Percentiles rank a stretch among this genome's conserved stretches.
Conservation (phyloP, 2,888 invertebrate genomes). For the Caenorhabditis sp. region DNA sequence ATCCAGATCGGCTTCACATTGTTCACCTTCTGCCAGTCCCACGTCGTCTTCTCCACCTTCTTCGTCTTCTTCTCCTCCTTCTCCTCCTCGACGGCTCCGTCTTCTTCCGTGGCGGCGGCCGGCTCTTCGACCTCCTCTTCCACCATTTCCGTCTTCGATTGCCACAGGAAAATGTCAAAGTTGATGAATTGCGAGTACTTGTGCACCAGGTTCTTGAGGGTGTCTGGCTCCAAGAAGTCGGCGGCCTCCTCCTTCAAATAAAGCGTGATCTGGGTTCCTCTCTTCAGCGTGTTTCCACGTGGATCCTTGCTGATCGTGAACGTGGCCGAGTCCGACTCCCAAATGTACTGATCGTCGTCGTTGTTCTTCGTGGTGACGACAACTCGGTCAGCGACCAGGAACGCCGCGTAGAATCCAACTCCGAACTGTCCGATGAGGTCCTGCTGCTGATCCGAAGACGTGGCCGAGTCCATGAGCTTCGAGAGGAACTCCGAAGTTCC, state of each 20-base stretch:
- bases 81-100: slow-evolving; percentile 73
- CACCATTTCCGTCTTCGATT: slow-evolving; percentile 79
- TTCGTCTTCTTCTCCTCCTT: slow-evolving; percentile 77
- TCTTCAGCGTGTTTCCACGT: slow-evolving; percentile 88
- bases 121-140: slow-evolving; percentile 83
- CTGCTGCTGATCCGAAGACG: slow-evolving; percentile 75
- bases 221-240: slow-evolving; percentile 94
- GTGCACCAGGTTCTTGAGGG: slow-evolving; percentile 90
- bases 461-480: slow-evolving; percentile 76
- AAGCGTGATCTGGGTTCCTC: slow-evolving; percentile 88
- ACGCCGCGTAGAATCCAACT: slow-evolving; percentile 98
- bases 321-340: slow-evolving; percentile 95
- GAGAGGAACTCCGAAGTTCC: slow-evolving; percentile 79
- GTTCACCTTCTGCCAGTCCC: slow-evolving; percentile 98
- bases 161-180: slow-evolving; percentile 94
- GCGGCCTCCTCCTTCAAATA: slow-evolving; percentile 96
- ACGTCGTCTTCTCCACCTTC: slow-evolving; percentile 90
- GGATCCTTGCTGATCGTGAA: slow-evolving; percentile 95
- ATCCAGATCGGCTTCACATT: slow-evolving; percentile 99
- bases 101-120: slow-evolving; percentile 80
- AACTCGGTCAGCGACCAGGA: slow-evolving; percentile 95
- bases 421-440: slow-evolving; percentile 98
- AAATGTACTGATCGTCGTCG: slow-evolving; percentile 93
- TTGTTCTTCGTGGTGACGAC: slow-evolving; percentile 96
- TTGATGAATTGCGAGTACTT: slow-evolving; percentile 99